Base-by-base conservation (phyloP, 2,113 vertebrate genomes). In the Tragelaphus scriptus region DNA sequence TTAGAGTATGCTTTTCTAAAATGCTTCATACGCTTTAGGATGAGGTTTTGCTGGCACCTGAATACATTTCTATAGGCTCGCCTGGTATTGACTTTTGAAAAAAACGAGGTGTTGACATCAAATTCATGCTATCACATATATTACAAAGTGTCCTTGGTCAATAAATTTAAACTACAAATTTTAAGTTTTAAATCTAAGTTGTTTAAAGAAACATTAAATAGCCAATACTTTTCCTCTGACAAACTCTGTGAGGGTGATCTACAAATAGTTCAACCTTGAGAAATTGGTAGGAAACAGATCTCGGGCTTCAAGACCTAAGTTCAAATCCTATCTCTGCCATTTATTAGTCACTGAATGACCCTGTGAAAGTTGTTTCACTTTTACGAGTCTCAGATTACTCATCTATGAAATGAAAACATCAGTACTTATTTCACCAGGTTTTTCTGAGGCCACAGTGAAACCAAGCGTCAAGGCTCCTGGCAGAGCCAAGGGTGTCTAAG, bases 171-270 rank as follows among this genome's bases (percentile, higher is more conserved):
- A 58, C 71, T 21, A 53, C 40, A 82, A 71, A 21, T 80, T 81
- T 81, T 80, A 77, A 94, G 23, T 86, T 93, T 96, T 75, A 93
- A 94, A 90, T 75, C 55, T 17, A 90, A 88, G 12, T 32, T 92
- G 55, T 82, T 68, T 56, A n/a, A 56, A 85, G 65, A 92, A 97
- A 95, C 21, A 71, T 17, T 58, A 44, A 88, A 44, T n/a, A 91
- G 91, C 68, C 40, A 91, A 63, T 79, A 86, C 30, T 89, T 82
- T 65, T 21, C 32, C 55, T 79, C 87, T 5, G 14, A 80, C 16
- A 94, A 88, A 93, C 68, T 58, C 9, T 53, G 17, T 81, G 19
- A 44, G 23, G 32, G 77, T 58, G 4, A 19, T n/a, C 59, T 71
- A 65, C 36, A 89, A 82, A 91, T 47, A 49, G 79, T 26, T 87